These are phyloP conservation scores for Zaprionus nigranus DNA, from an alignment of 1,140 invertebrate genomes.

Conservation along the genomic window DNA sequence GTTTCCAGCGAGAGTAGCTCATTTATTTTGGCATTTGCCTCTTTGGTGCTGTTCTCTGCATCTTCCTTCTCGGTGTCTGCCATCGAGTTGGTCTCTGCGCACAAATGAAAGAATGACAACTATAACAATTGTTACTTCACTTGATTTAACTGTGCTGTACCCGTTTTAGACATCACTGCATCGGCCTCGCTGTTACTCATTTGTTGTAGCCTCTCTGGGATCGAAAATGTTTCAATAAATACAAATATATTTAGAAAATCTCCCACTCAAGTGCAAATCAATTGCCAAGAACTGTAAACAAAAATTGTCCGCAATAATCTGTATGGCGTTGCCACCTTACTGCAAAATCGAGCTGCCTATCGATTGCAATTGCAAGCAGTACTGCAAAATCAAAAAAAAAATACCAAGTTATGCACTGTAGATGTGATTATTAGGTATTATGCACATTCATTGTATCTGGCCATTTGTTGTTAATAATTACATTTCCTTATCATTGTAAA, in stretches of 20 bases:
- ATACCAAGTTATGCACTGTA: not conserved
- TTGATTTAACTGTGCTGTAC: not conserved
- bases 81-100: conserved; percentile 29
- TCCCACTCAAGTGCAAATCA: conserved; percentile 5
- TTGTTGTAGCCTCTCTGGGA: not conserved
- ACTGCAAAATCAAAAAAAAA: conserved; percentile 10
- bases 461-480: not conserved
- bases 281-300: conserved; percentile 38
- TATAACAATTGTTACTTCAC: not conserved
- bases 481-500: conserved; percentile 1
- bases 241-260: not conserved
- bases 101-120: not conserved
- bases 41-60: conserved; percentile 31
- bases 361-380: conserved; percentile 18
- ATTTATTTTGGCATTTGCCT: conserved; percentile 20
- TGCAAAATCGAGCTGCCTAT: conserved; percentile 2
- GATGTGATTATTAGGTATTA: not conserved
- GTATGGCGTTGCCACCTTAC: conserved; percentile 18
- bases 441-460: not conserved
- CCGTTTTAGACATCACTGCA: not conserved
- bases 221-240: not conserved
- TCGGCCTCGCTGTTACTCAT: conserved; percentile 10
- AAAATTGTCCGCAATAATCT: conserved; percentile 20
- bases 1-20: conserved; percentile 92
- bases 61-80: conserved; percentile 17